phyloP scores from a whole-genome alignment of 2,113 vertebrate species.

The Alces alces region DNA sequence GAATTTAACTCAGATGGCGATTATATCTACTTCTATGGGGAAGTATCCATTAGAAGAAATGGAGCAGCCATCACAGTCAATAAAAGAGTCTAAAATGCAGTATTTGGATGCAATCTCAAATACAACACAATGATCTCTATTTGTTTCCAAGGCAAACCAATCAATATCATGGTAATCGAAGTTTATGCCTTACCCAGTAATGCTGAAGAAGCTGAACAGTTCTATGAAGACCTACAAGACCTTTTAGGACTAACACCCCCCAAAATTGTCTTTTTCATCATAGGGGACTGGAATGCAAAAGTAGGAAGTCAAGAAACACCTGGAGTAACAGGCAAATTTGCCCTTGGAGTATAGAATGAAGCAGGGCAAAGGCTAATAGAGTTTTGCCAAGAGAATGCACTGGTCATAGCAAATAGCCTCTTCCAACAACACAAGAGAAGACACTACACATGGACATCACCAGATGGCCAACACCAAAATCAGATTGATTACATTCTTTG shows the following conservation, averaged over 20 bases:
- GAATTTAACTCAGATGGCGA: not conserved
- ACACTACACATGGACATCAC: not conserved
- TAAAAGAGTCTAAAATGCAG: not conserved
- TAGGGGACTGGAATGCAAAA: not conserved
- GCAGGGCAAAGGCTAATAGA: not conserved
- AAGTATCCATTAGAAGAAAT: not conserved
- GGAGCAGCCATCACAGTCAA: not conserved
- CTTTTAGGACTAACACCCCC: not conserved
- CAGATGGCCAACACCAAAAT: not conserved
- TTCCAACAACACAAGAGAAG: not conserved
- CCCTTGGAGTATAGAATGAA: rapidly evolving
- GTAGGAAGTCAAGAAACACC: not conserved
- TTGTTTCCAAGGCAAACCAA: not conserved
- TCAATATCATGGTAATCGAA: not conserved
- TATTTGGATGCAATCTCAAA: not conserved
- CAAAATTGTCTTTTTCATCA: not conserved
- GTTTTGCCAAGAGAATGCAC: not conserved
- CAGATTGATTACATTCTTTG: not conserved
- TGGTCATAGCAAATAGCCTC: not conserved
- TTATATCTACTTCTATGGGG: not conserved
- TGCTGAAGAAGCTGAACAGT: not conserved
- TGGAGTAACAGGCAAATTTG: not conserved
- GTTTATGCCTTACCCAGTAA: not conserved
- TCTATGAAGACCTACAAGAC: not conserved
- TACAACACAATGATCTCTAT: not conserved